phyloP scores from a whole-genome alignment of 2,113 vertebrate species.

The Panthera leo region DNA sequence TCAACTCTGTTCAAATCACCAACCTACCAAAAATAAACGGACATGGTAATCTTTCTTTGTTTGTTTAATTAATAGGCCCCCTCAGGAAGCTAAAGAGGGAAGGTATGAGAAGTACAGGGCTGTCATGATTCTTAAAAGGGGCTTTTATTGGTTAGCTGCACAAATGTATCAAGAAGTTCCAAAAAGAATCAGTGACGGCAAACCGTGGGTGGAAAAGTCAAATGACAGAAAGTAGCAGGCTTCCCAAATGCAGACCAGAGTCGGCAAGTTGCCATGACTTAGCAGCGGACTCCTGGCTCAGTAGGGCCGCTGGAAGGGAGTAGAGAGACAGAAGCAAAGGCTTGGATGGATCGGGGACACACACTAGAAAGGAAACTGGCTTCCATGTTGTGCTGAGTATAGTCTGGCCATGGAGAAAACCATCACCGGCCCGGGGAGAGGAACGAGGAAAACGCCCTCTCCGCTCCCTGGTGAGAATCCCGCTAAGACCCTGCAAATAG shows the following conservation, averaged over 20 bases:
- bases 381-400: neutral
- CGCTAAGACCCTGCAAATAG: neutral
- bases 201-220: neutral
- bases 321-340: neutral
- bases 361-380: accelerated
- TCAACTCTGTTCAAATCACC: neutral
- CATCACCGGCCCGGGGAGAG: neutral
- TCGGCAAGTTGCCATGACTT: neutral
- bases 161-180: neutral
- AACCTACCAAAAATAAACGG: neutral
- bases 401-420: neutral
- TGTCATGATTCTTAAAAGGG: neutral
- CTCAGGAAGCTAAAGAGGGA: neutral
- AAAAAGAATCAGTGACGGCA: neutral
- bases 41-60: neutral
- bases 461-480: neutral
- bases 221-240: neutral
- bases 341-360: accelerated
- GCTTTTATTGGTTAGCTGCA: neutral
- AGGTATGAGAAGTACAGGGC: neutral
- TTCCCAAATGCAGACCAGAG: neutral
- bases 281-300: neutral
- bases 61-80: neutral
- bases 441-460: neutral
- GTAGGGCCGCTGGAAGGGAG: neutral